These are phyloP conservation scores for Yasuhikotakia modesta DNA, from an alignment of 2,797 vertebrate species.

Conservation along the genomic window DNA sequence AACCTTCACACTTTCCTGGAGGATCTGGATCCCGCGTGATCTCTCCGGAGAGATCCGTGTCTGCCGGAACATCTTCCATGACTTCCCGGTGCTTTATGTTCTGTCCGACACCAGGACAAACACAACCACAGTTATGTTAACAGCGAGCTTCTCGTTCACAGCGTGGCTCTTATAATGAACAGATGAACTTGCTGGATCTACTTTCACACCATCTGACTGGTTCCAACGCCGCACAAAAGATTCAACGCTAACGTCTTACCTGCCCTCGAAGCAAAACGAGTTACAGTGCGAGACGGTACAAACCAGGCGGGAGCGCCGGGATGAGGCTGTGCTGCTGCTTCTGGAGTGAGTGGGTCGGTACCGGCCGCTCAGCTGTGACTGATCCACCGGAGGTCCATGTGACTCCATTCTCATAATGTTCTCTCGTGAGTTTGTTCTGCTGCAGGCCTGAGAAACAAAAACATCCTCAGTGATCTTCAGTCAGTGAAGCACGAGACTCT, in stretches of 20 bases:
- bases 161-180: not conserved
- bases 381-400: slow-evolving; percentile 64
- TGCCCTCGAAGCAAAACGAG: not conserved
- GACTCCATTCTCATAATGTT: slow-evolving; percentile 66
- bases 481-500: not conserved
- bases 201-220: not conserved
- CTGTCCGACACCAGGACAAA: slow-evolving; percentile 64
- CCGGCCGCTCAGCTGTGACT: slow-evolving; percentile 76
- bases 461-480: not conserved
- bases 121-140: not conserved
- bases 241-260: not conserved
- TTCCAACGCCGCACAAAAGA: slow-evolving; percentile 21
- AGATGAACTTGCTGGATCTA: slow-evolving; percentile 34
- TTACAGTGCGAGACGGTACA: slow-evolving; percentile 24
- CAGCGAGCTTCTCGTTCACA: not conserved
- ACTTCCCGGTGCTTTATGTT: slow-evolving; percentile 91
- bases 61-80: slow-evolving; percentile 79
- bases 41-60: slow-evolving; percentile 61
- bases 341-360: slow-evolving; percentile 78
- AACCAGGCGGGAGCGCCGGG: slow-evolving; percentile 86
- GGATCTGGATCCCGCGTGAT: slow-evolving; percentile 64
- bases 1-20: slow-evolving; percentile 85
- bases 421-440: slow-evolving; percentile 35
- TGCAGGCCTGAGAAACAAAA: slow-evolving; percentile 48
- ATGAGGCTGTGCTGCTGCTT: slow-evolving; percentile 85